phyloP scores from a whole-genome alignment of 2,113 vertebrate genomes.

The Oncorhynchus keta region DNA sequence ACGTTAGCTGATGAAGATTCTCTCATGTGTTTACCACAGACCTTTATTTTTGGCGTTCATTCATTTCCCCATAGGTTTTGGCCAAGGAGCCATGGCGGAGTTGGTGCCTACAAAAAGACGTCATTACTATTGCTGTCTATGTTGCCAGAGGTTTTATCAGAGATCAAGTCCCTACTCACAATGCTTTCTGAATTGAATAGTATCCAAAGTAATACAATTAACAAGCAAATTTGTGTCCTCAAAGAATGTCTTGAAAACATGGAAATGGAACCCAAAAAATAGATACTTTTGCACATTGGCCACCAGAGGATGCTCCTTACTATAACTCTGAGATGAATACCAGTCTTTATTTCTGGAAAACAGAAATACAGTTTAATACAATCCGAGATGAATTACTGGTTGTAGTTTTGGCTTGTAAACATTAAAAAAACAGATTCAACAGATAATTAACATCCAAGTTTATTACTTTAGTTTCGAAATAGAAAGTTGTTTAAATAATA shows the following conservation, averaged over 20 bases:
- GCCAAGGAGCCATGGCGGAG: too few species aligned
- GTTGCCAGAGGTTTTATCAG: too few species aligned
- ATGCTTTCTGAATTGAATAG: too few species aligned
- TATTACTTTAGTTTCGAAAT: neutral
- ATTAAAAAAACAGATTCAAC: neutral
- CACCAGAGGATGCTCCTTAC: neutral
- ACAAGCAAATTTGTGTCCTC: too few species aligned
- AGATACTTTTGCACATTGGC: neutral
- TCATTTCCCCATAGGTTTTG: too few species aligned
- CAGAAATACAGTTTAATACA: neutral
- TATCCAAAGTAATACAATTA: too few species aligned
- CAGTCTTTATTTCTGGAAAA: neutral
- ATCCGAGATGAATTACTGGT: neutral
- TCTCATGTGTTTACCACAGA: too few species aligned
- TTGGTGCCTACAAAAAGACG: too few species aligned
- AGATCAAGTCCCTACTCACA: too few species aligned
- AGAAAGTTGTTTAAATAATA: constrained; percentile 2
- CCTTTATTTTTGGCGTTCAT: too few species aligned
- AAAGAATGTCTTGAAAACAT: neutral
- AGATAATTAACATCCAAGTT: neutral
- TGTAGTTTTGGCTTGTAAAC: neutral
- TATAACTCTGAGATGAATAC: neutral
- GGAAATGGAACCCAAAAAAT: neutral
- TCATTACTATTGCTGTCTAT: too few species aligned
- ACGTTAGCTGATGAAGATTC: too few species aligned